Evolutionary conservation across 2,113 vertebrate genomes (phyloP).

Genomic region (Theristicus caerulescens): DNA sequence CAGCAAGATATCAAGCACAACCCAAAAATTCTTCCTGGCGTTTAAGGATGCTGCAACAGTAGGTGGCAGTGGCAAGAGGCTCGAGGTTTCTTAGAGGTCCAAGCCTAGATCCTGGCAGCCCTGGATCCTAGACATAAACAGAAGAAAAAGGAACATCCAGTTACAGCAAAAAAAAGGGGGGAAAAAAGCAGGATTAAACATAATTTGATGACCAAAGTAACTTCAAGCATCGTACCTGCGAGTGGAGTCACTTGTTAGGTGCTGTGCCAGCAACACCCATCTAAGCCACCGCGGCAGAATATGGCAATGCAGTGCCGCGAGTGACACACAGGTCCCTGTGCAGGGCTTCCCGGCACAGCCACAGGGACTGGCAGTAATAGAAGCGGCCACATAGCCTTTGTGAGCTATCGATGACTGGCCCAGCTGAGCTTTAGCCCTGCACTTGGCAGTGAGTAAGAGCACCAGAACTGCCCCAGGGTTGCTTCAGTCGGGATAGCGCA

Average conservation of each 20-base stretch:
- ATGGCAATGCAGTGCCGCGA: not conserved
- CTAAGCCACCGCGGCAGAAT: not conserved
- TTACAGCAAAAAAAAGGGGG: not conserved
- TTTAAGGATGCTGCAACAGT: not conserved
- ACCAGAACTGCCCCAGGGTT: not conserved
- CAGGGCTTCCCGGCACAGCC: not conserved
- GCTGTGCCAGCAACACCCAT: accelerated
- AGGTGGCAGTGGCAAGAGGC: not conserved
- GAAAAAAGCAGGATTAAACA: not conserved
- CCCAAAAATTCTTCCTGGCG: not conserved
- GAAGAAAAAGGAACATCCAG: not conserved
- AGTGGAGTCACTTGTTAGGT: not conserved
- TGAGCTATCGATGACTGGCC: too few species aligned
- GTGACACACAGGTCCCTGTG: accelerated
- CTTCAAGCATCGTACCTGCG: not conserved
- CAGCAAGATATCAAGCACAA: not conserved
- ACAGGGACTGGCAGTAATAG: accelerated
- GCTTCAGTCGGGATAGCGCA: not conserved
- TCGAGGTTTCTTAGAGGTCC: not conserved
- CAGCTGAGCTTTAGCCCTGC: not conserved
- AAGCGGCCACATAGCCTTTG: accelerated
- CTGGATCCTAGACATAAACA: not conserved
- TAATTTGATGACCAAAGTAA: too few species aligned
- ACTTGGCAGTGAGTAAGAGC: accelerated
- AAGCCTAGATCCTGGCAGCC: not conserved